Base-by-base conservation (phyloP, 2,797 vertebrate species). In the Cottoperca gobio region DNA sequence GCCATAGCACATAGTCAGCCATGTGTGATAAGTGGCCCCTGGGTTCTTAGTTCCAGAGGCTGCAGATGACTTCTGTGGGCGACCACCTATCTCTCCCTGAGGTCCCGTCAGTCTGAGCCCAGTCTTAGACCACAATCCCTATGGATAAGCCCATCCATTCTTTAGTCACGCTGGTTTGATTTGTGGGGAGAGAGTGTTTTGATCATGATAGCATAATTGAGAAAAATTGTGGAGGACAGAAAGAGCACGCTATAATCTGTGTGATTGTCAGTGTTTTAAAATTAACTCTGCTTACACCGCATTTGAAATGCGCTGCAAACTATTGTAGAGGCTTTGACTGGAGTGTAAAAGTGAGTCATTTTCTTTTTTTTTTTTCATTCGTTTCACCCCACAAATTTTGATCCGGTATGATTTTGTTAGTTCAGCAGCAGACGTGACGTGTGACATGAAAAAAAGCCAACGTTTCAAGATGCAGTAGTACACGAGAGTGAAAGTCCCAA, bases 11-110 rank as follows among this genome's bases (percentile, higher is more conserved):
- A 68, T 55, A 83, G 59, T 82, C 83, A 89, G 85, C 85, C 86
- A 75, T 89, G 81, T 79, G 78, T 63, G 63, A 73, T 81, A 84
- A 73, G 70, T 83, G 83, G 79, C 73, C 78, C 66, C 64, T 28
- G 78, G 78, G 80, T 72, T 86, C 77, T 81, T 74, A 70, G 83
- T 82, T 91, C 76, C 84, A 85, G 70, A 81, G 88, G 85, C 80
- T 92, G 79, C 87, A 78, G 86, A 89, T 80, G 86, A 86, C 84
- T 92, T 88, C 84, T 91, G 83, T 86, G 85, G 84, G 82, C 77
- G 68, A 92, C 88, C 87, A 88, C 87, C 83, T 83, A 88, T 86
- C 86, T 91, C 79, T 82, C 88, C 90, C 87, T 88, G 88, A 90
- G 89, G 87, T 91, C 87, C 89, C 49, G 76, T 89, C 88, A 89